Evolutionary conservation across 2,888 invertebrate species (phyloP).

Genomic region (Nesidiocoris tenuis): DNA sequence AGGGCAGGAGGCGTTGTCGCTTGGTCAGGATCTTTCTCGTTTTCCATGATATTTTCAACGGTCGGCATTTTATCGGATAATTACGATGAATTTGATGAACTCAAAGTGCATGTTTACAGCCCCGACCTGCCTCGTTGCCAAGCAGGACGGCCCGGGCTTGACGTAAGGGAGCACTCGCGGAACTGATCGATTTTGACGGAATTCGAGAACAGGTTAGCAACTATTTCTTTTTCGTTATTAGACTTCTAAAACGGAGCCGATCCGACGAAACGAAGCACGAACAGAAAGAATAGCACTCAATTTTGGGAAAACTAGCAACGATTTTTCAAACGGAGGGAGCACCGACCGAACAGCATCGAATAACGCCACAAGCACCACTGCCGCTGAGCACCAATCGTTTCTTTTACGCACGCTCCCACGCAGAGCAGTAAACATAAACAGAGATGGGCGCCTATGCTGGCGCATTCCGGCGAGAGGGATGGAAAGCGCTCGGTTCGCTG

Average conservation of each 20-base stretch:
- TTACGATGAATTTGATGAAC: background rate
- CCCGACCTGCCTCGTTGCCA: background rate
- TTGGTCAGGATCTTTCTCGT: conserved; percentile 54
- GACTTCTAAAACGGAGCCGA: too few relatives aligned
- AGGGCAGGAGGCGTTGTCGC: conserved; percentile 58
- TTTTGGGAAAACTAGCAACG: too few relatives aligned
- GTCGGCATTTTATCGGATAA: conserved; percentile 49
- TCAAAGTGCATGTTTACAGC: background rate
- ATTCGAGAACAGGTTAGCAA: too few relatives aligned
- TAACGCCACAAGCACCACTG: conserved; percentile 39
- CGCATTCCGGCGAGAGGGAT: background rate
- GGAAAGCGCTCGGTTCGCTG: background rate
- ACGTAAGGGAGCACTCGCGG: background rate
- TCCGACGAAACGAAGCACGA: too few relatives aligned
- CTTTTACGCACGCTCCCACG: conserved; percentile 43
- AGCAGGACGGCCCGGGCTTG: background rate
- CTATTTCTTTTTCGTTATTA: too few relatives aligned
- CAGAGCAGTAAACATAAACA: conserved; percentile 42
- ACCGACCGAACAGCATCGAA: conserved; percentile 15
- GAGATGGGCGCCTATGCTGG: conserved; percentile 17
- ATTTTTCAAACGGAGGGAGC: background rate
- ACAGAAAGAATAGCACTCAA: too few relatives aligned
- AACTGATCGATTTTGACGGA: background rate
- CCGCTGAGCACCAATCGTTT: conserved; percentile 24
- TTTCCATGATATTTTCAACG: conserved; percentile 49